Base-by-base conservation (phyloP, 2,113 vertebrate genomes). In the Pluvialis apricaria region DNA sequence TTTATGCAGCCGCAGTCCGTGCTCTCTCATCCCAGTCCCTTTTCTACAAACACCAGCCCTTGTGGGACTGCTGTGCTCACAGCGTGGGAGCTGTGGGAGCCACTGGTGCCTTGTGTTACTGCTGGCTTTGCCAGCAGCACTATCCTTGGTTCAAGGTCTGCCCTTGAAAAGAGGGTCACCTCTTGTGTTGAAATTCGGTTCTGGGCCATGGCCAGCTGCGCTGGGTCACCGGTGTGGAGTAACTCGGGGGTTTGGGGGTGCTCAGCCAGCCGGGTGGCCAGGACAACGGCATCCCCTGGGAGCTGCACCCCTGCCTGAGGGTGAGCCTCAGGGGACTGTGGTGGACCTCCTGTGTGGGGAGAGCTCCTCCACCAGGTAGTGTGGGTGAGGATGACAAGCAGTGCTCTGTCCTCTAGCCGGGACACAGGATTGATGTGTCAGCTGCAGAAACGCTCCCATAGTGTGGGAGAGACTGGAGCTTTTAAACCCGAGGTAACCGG, bases 371-470 rank as follows among this genome's bases (percentile, higher is more conserved):
- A 26, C 0, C 72, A 58, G 58, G 28, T 70, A 3, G 28, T 4
- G 42, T 25, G 51, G 24, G 34, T 19, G 15, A 5, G 0, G 5
- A 4, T 72, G 82, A 3, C 38, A 51, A 75, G 82, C 55, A 38
- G 36, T 1, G 15, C 60, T 42, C 52, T 0, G 0, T 69, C 18
- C 42, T 55, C 19, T 0, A 0, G 0, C 0, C 3, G 85, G 66
- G 58, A 34, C 31, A 2, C 1, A 1, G 68, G 31, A 3, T 7
- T 44, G 65, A 5, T 0, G 9, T 42, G 51, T 21, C 40, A 57
- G 82, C 52, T 61, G 61, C 45, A 54, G 82, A n/a, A 26, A 42
- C 1, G 2, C 29, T 55, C 36, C 58, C 32, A 28, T 2, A 8
- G 5, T 10, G 29, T 4, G 15, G 22, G 42, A 52, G 51, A 66